phyloP scores from a whole-genome alignment of 2,888 invertebrate genomes.

The Ophonus ardosiacus region DNA sequence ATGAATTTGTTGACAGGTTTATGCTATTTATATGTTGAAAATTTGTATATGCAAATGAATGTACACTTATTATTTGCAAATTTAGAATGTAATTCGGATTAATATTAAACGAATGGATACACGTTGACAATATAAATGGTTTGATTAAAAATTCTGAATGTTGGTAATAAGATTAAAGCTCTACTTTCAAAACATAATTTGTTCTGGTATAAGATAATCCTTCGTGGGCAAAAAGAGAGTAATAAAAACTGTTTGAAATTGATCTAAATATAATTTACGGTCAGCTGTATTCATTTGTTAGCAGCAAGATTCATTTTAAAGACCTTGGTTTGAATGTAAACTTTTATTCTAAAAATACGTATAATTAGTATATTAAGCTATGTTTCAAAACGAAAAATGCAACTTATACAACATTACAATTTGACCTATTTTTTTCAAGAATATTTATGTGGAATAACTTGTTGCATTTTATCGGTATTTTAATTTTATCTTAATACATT shows the following conservation, averaged over 20 bases:
- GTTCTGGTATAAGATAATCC: not conserved
- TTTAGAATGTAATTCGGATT: conserved; percentile 8
- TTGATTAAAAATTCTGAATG: not conserved
- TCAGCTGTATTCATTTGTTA: not conserved
- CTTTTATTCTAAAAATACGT: not conserved
- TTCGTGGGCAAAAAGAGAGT: not conserved
- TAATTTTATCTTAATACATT: too few species aligned
- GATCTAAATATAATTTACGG: not conserved
- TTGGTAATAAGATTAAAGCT: not conserved
- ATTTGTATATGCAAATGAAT: conserved; percentile 34
- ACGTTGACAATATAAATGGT: conserved; percentile 8
- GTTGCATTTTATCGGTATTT: too few species aligned
- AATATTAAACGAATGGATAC: conserved; percentile 2
- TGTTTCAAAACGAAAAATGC: not conserved
- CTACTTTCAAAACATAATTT: not conserved
- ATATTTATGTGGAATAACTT: too few species aligned
- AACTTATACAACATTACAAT: too few species aligned
- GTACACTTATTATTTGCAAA: conserved; percentile 6
- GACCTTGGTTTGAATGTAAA: not conserved
- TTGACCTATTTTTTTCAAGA: too few species aligned
- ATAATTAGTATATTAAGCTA: not conserved
- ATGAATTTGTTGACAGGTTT: conserved; percentile 40
- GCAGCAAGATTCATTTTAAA: not conserved
- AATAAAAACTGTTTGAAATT: not conserved
- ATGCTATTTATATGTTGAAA: not conserved